These are phyloP conservation scores for Apamea sordens DNA, from an alignment of 2,888 invertebrate genomes.

Conservation along the genomic window DNA sequence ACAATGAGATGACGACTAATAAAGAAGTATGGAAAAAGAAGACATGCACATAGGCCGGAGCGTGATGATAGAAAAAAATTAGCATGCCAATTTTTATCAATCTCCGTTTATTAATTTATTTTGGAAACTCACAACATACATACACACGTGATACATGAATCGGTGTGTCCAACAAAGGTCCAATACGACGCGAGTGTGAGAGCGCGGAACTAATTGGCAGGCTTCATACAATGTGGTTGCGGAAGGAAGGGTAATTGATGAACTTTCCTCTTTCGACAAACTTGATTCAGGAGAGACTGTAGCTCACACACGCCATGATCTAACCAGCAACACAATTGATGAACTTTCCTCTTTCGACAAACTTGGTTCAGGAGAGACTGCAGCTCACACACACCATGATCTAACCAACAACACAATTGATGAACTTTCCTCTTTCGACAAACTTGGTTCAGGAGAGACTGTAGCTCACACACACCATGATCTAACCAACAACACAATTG, in stretches of 20 bases:
- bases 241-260: not conserved
- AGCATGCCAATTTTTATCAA: not conserved
- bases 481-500: not conserved
- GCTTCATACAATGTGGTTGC: not conserved
- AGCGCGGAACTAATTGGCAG: conserved; percentile 2
- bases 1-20: too few relatives aligned
- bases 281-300: not conserved
- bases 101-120: not conserved
- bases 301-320: not conserved
- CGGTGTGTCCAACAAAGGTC: not conserved
- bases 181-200: not conserved
- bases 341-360: conserved; percentile 7
- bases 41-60: too few relatives aligned
- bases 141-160: not conserved
- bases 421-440: conserved; percentile 5
- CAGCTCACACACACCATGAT: not conserved
- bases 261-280: conserved; percentile 9
- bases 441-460: not conserved
- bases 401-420: not conserved
- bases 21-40: too few relatives aligned
- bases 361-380: not conserved
- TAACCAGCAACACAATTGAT: too few relatives aligned
- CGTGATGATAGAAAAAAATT: not conserved
- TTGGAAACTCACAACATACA: not conserved
- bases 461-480: not conserved